A percentile compares a stretch with the other conserved stretches of the same genome.
Evolutionary conservation across 53 echinoderm and acorn worm genomes (phyloP).

Genomic region (Patiria pectinifera): DNA sequence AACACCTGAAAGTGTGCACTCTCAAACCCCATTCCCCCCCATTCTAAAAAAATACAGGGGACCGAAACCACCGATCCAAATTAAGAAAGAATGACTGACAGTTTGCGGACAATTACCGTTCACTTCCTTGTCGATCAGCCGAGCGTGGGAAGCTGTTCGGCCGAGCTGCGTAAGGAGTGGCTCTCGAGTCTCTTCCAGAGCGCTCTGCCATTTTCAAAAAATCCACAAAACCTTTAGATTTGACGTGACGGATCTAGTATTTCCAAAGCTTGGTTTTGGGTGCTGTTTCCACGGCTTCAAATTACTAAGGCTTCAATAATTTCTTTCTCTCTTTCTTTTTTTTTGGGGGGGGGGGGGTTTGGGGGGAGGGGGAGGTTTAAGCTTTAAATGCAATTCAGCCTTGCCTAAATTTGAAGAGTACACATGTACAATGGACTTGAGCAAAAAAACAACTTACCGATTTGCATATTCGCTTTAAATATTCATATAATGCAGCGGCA

Average conservation of each 20-base stretch:
- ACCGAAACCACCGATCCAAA: slow-evolving; percentile 18
- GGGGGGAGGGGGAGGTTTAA: no score
- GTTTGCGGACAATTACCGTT: slow-evolving; percentile 39
- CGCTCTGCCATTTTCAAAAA: background rate
- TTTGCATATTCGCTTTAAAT: no score
- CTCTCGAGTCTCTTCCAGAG: background rate
- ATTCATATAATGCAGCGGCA: no score
- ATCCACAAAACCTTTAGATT: background rate
- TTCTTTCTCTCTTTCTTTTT: no score
- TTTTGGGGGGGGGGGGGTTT: no score
- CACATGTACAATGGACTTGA: no score
- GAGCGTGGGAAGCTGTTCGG: slow-evolving; percentile 18
- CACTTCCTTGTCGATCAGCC: slow-evolving; percentile 33
- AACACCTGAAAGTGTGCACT: slow-evolving; percentile 22
- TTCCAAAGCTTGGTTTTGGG: background rate
- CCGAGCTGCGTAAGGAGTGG: background rate
- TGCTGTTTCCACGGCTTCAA: no score
- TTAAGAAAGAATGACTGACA: slow-evolving; percentile 50
- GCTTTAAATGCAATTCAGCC: no score
- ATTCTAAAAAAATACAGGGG: background rate
- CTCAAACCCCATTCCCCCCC: background rate
- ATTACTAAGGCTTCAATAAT: no score
- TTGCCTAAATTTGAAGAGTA: no score
- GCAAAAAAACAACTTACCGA: no score
- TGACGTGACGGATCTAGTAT: background rate